These are phyloP conservation scores for Neopipo cinnamomea DNA, from an alignment of 2,113 vertebrate species.

Conservation along the genomic window DNA sequence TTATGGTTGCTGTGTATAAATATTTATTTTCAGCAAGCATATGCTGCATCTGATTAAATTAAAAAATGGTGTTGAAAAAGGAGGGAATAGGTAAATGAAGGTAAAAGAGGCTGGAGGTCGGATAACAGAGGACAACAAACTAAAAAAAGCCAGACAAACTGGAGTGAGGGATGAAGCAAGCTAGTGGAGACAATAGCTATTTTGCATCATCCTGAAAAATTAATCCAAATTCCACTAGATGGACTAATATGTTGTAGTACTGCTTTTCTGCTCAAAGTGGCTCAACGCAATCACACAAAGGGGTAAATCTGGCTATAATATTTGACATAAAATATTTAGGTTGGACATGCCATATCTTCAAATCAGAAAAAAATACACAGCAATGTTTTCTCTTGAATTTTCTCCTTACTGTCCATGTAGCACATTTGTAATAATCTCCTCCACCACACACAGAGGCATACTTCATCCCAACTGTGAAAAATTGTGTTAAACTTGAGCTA, in stretches of 20 bases:
- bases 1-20: rapidly evolving
- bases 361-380: conserved; percentile 46
- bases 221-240: background rate
- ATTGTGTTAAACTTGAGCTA: conserved; percentile 14
- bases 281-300: background rate
- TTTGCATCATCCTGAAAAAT: background rate
- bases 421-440: conserved; percentile 24
- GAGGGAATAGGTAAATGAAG: background rate
- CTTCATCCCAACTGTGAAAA: conserved; percentile 11
- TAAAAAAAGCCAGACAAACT: background rate
- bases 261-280: background rate
- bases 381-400: conserved; percentile 4
- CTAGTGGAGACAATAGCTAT: background rate
- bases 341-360: background rate
- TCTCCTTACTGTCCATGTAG: background rate
- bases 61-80: background rate
- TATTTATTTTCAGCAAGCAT: background rate
- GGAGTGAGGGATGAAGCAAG: background rate
- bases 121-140: background rate
- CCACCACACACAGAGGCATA: background rate
- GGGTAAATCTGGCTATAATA: background rate
- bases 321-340: background rate
- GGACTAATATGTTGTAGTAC: background rate
- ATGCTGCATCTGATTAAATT: background rate
- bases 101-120: background rate